Base-by-base conservation (phyloP, 2,888 invertebrate species). In the Troglohyphantes excavatus region DNA sequence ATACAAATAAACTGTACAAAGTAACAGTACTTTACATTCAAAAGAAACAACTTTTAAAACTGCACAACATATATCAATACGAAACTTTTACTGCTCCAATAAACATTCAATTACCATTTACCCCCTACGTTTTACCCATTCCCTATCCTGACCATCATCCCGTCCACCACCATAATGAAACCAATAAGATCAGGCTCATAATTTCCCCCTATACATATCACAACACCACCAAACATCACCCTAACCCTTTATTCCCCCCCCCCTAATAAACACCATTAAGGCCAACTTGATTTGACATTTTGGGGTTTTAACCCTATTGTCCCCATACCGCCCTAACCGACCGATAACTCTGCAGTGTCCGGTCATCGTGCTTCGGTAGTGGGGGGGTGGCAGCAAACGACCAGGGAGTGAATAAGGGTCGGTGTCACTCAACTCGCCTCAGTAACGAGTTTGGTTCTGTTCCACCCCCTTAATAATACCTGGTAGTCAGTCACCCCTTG, bases 401-500 rank as follows among this genome's bases (percentile, higher is more conserved):
- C 39, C 39, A 39, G 39, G 3, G 68, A 39, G 33, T 68, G 68
- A 68, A 68, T 68, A 68, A 68, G 68, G 68, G 39, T 68, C 68
- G 68, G n/a, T 68, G 68, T 68, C 68, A 68, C 6, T 68, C 68
- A 39, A 68, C 19, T 33, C 21, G 33, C 68, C 33, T 19, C 68
- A 27, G 19, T 68, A 68, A 68, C 68, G 33, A 19, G 23, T 26
- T 7, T 19, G n/a, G 29, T 33, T 33, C 7, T 7, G 29, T 11
- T 19, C 19, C n/a, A 21, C 33, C 68, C 39, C 67, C 19, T 33
- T 68, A 68, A 68, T 39, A 68, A 33, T 33, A 68, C 33, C 68
- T 39, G 70, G 70, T 19, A 43, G 70, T 43, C 70, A 2, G 17
- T 13, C 67, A 33, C 70, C 70, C 70, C 21, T 67, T 70, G 29